Evolutionary conservation across 2,113 vertebrate species (phyloP).

Genomic region (Percina caprodes): DNA sequence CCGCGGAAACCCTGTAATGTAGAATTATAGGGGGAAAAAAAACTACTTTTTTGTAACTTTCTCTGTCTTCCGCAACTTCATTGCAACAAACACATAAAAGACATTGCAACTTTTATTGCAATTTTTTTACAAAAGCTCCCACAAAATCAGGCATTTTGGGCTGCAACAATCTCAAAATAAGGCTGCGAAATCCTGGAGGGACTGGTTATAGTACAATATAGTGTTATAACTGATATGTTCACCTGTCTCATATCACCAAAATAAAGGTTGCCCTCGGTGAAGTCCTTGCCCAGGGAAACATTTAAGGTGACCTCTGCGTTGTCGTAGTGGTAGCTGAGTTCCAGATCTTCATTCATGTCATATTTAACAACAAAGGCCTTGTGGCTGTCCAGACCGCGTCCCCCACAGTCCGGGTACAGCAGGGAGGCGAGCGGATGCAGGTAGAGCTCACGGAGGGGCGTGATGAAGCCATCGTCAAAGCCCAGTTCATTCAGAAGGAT

Average conservation of each 20-base stretch:
- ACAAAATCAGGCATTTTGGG: no score
- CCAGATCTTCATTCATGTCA: slow-evolving; percentile 86
- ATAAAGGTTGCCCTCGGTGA: slow-evolving; percentile 92
- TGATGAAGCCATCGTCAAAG: slow-evolving; percentile 90
- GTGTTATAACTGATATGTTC: neutral
- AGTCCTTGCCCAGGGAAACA: slow-evolving; percentile 91
- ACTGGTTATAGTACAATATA: no score
- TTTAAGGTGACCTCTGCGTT: slow-evolving; percentile 96
- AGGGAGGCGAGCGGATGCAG: slow-evolving; percentile 85
- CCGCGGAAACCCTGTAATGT: no score
- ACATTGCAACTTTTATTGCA: no score
- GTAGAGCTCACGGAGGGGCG: slow-evolving; percentile 90
- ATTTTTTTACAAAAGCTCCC: no score
- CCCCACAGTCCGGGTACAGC: slow-evolving; percentile 91
- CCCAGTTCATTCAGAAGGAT: slow-evolving; percentile 91
- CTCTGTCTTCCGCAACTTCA: no score
- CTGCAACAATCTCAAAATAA: no score
- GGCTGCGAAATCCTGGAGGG: no score
- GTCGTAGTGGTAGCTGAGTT: slow-evolving; percentile 93
- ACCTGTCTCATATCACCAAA: slow-evolving; percentile 95
- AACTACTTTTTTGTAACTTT: no score
- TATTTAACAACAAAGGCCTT: slow-evolving; percentile 96
- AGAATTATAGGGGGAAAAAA: no score
- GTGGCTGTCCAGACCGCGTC: slow-evolving; percentile 90
- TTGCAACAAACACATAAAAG: no score